Evolutionary conservation across 2,113 vertebrate genomes (phyloP), one percentile per base, ranked within the genome.

Genomic region (Pituophis catenifer): DNA sequence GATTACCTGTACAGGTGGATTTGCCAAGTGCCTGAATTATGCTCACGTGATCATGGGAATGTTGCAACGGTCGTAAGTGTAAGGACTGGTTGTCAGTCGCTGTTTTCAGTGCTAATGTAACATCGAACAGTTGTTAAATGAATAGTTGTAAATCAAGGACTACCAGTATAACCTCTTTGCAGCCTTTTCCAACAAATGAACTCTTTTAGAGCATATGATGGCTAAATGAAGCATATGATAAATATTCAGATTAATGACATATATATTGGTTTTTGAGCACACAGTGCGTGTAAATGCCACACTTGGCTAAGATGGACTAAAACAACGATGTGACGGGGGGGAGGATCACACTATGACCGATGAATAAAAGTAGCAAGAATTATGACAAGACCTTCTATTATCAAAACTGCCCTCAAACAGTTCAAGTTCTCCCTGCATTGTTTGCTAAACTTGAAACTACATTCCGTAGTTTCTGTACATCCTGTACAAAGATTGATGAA

Each of bases 221-320:
- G n/a, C 15, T 33, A 19, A 75, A 75, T 19, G 70, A 75, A 75
- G 5, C 7, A 33, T 75, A 19, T 75, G n/a, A 75, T 75, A 33
- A 75, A 75, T 75, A 38, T 75, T 75, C n/a, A 75, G 15, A 17
- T 7, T 75, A 38, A 38, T 75, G n/a, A 75, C n/a, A 38, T 38
- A 38, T 75, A n/a, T 70, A n/a, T 29, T 2, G 12, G 29, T n/a
- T 15, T n/a, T 70, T 70, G 12, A 70, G 12, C 8, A 13, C 70
- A 38, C 2, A 19, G 15, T 38, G n/a, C 15, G 0, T 38, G n/a
- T 2, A 33, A 55, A 55, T 2, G 19, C 1, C 6, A 8, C 6
- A 75, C 13, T 38, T 15, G 1, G 70, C 2, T 38, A 38, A 33
- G 15, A 2, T 75, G n/a, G 17, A 75, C 15, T 75, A 75, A 38